Base-by-base conservation (phyloP, 2,113 vertebrate genomes). In the Nothocercus nigrocapillus region DNA sequence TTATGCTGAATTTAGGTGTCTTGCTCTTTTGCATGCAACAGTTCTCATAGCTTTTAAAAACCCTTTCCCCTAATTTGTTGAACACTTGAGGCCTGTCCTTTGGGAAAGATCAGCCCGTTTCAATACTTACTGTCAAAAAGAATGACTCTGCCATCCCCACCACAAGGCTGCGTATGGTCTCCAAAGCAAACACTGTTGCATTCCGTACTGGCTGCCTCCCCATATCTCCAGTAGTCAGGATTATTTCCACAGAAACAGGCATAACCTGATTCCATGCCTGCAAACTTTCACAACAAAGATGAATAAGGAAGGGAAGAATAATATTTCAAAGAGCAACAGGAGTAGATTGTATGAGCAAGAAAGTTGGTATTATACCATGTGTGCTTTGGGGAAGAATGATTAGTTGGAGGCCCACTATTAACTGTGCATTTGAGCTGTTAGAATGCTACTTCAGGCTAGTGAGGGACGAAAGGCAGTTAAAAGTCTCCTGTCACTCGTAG, bases 161-260 rank as follows among this genome's bases (percentile, higher is more conserved):
- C 99, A 6, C 99, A 99, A 69, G 99, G 99, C 97, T 99, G 99
- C 75, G 98, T 98, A 92, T 99, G 99, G 97, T 99, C 99, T 44
- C 99, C 99, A 36, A 99, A 99, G 97, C 99, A 99, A 94, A 99
- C 99, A 38, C 99, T 99, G 98, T 99, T 99, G 89, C 99, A 99
- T 97, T 99, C 99, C 4, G 98, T 99, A 92, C 98, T 98, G 62
- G 98, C 98, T 12, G 98, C 98, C 94, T 99, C 98, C 51, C 98
- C 98, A 0, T 98, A 98, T 94, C 98, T 98, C 88, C 96, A 98
- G 92, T 98, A 98, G 96, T 99, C 99, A 49, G 98, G 98, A 58
- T 99, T 98, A 83, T 99, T 99, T 81, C 99, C 99, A 78, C 99
- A 99, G 97, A 99, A 99, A 97, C 99, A 99, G 67, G 99, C 99